Percentiles rank a stretch among this genome's conserved stretches.
phyloP scores from a whole-genome alignment of 2,888 invertebrate genomes.

The Macroteleia sp. region DNA sequence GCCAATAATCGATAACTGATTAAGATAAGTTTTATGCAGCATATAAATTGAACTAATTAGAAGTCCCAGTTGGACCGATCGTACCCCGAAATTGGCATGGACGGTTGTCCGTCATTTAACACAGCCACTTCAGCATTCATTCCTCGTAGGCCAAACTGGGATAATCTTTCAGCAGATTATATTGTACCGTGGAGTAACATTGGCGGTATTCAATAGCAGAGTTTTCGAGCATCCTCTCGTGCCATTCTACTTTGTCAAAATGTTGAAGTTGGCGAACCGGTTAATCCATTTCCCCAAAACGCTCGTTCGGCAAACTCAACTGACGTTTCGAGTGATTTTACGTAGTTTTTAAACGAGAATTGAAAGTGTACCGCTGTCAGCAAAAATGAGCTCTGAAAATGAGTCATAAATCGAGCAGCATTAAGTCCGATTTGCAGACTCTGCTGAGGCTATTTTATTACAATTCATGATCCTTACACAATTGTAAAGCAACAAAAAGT shows the following conservation, averaged over 20 bases:
- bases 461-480: too few relatives aligned
- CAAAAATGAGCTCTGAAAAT: conserved; percentile 6
- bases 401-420: conserved; percentile 10
- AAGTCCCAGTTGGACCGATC: too few relatives aligned
- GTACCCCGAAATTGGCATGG: conserved; percentile 28
- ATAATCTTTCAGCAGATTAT: conserved; percentile 58
- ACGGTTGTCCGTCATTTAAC: conserved; percentile 45
- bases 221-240: conserved; percentile 46
- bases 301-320: conserved; percentile 28
- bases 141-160: conserved; percentile 40
- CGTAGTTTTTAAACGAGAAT: conserved; percentile 24
- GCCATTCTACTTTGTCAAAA: conserved; percentile 55
- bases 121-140: conserved; percentile 45
- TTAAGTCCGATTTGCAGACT: conserved; percentile 7
- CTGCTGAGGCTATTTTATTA: conserved; percentile 62
- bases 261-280: conserved; percentile 44
- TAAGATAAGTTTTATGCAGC: conserved; percentile 30
- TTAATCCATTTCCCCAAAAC: conserved; percentile 47
- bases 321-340: conserved; percentile 33
- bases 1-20: conserved; percentile 37
- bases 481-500: too few relatives aligned
- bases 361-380: conserved; percentile 15
- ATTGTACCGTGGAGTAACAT: conserved; percentile 51
- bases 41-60: too few relatives aligned
- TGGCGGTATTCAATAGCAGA: conserved; percentile 55